Conservation (phyloP, 2,888 invertebrate species). For the Chrysodeixis includens region DNA sequence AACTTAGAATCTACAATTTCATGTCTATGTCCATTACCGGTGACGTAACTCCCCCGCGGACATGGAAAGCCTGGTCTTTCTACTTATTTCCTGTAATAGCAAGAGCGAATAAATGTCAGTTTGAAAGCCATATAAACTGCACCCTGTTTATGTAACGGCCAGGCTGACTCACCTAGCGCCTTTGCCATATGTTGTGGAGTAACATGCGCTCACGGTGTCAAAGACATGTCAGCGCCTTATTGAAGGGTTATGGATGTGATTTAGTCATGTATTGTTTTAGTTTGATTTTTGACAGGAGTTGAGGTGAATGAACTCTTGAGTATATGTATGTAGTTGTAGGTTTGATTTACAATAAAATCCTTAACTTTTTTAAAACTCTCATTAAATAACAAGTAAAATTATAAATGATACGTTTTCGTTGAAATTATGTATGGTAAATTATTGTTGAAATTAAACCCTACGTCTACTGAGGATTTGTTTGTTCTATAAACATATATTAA, state of each 20-base stretch:
- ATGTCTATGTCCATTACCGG: constrained; percentile 36
- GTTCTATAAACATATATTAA: too few relatives aligned
- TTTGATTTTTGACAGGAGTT: background rate
- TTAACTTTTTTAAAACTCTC: too few relatives aligned
- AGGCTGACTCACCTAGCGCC: constrained; percentile 55
- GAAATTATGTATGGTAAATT: too few relatives aligned
- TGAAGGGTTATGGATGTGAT: constrained; percentile 10
- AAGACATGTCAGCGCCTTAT: constrained; percentile 47
- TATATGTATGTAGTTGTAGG: too few relatives aligned
- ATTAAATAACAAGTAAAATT: too few relatives aligned
- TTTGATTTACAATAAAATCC: too few relatives aligned
- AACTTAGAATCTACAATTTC: constrained; percentile 4
- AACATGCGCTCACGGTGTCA: constrained; percentile 29
- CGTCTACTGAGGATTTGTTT: too few relatives aligned
- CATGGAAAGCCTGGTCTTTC: constrained; percentile 33
- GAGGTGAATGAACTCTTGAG: background rate
- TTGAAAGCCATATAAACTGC: constrained; percentile 59
- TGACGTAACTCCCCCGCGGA: constrained; percentile 24
- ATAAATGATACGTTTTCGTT: too few relatives aligned
- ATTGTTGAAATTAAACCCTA: too few relatives aligned
- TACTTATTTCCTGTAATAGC: constrained; percentile 57
- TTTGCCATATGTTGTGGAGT: constrained; percentile 20
- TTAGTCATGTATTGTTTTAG: background rate
- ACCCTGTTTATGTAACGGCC: constrained; percentile 63
- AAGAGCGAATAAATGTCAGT: constrained; percentile 54